Evolutionary conservation across 2,797 vertebrate genomes (phyloP), one percentile per base, ranked within the genome.

Genomic region (Lindbergichthys nudifrons): DNA sequence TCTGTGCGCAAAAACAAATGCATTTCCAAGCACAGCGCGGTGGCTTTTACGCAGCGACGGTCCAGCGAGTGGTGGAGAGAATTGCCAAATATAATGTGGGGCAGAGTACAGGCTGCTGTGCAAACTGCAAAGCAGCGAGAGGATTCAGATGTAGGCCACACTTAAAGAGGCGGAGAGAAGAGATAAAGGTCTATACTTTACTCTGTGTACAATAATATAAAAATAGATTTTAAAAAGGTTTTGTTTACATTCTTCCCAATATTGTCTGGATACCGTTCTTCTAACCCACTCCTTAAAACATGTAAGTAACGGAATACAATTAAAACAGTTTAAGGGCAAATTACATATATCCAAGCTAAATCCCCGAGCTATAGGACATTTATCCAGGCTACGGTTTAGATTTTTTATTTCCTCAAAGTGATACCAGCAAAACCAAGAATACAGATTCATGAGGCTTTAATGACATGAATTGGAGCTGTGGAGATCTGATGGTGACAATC

Each of bases 101-200:
- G 69, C 89, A 85, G 82, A 80, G 84, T 65, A 23, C 75, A 73
- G 76, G 42, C 63, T 48, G 77, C 85, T 70, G 66, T 10, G 61
- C 71, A 81, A 61, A 83, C 73, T 58, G 50, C 30, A 59, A 48
- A 57, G 26, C 43, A 47, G 65, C 36, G 32, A 51, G 68, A 67
- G 46, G 60, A 74, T 68, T 53, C 80, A 79, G 73, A 82, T 89
- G 83, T 75, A 45, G 81, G 77, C 52, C 80, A 83, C 73, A 80
- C 64, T 65, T 71, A 26, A 86, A 85, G 86, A 91, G 87, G 88
- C 87, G 86, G 88, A 83, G 92, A 86, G 76, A 53, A n/a, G 19
- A 80, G 78, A 67, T 16, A 59, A 74, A 73, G 12, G 14, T 45
- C 21, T 3, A 21, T n/a, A 45, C 42, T 50, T 16, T 23, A 39